Conservation (phyloP, 1,140 invertebrate genomes). For the Chironomus striatipennis region DNA sequence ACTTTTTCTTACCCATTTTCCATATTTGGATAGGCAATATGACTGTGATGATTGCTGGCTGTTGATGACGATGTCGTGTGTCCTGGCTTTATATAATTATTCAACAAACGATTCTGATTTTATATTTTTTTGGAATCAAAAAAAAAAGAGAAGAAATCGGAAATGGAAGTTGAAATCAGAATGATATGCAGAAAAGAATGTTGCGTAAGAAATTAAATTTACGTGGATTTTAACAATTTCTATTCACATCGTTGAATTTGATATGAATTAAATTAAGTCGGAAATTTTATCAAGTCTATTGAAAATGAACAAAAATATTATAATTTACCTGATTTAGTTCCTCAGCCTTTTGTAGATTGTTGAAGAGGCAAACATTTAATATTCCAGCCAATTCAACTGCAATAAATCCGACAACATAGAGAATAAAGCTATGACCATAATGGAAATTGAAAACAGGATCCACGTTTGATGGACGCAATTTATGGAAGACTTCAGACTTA, state of each 20-base stretch:
- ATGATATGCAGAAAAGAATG: background rate
- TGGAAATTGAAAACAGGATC: constrained; percentile 72
- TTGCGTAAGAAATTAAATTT: too few species aligned
- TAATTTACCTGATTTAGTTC: background rate
- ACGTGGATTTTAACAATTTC: too few species aligned
- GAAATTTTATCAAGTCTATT: too few species aligned
- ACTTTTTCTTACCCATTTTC: constrained; percentile 20
- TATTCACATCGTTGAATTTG: too few species aligned
- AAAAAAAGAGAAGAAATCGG: background rate
- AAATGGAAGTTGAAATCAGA: background rate
- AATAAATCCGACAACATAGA: constrained; percentile 76
- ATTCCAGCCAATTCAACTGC: constrained; percentile 74
- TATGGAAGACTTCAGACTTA: constrained; percentile 80
- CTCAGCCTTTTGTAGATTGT: constrained; percentile 54
- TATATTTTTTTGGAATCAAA: too few species aligned
- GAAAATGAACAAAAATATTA: background rate
- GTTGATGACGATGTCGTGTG: background rate
- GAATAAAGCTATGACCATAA: constrained; percentile 79
- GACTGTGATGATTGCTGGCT: constrained; percentile 15
- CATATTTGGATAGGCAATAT: background rate
- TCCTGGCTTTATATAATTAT: background rate
- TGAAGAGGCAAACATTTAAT: constrained; percentile 77
- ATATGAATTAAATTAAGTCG: too few species aligned
- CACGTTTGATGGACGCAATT: constrained; percentile 69
- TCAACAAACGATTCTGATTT: constrained; percentile 5